Percentiles rank a stretch among this genome's conserved stretches.
Evolutionary conservation across 2,797 vertebrate genomes (phyloP).

Genomic region (Orestias chungarensis): DNA sequence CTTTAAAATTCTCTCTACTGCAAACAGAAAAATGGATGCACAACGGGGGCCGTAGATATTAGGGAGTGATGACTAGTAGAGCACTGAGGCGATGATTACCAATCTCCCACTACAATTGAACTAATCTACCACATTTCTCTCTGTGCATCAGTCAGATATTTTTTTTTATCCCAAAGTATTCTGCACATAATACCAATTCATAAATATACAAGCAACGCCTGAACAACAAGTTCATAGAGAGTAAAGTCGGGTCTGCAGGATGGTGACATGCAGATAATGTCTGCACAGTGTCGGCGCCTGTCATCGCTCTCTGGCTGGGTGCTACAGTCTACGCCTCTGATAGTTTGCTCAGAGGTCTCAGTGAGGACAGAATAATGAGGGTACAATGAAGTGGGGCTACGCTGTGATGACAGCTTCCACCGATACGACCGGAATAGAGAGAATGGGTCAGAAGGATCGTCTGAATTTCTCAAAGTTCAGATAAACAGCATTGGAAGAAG

Average conservation of each 20-base stretch:
- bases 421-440: background rate
- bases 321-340: constrained; percentile 42
- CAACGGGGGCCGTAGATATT: background rate
- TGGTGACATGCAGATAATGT: constrained; percentile 39
- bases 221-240: background rate
- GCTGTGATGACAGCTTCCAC: background rate
- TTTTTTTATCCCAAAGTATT: background rate
- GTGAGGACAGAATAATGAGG: constrained; percentile 44
- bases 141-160: constrained; percentile 53
- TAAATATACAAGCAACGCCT: background rate
- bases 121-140: constrained; percentile 57
- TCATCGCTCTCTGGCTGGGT: constrained; percentile 15
- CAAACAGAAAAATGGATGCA: background rate
- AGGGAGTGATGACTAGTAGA: background rate
- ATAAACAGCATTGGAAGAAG: background rate
- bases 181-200: background rate
- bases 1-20: constrained; percentile 28
- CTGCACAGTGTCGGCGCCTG: constrained; percentile 24
- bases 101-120: constrained; percentile 55
- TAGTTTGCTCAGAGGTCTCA: constrained; percentile 45
- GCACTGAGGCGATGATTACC: constrained; percentile 58
- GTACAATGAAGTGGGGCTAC: constrained; percentile 6
- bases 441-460: background rate
- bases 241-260: background rate
- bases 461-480: constrained; percentile 2